Conservation (phyloP, 2,888 invertebrate species). For the Papilio elwesi region DNA sequence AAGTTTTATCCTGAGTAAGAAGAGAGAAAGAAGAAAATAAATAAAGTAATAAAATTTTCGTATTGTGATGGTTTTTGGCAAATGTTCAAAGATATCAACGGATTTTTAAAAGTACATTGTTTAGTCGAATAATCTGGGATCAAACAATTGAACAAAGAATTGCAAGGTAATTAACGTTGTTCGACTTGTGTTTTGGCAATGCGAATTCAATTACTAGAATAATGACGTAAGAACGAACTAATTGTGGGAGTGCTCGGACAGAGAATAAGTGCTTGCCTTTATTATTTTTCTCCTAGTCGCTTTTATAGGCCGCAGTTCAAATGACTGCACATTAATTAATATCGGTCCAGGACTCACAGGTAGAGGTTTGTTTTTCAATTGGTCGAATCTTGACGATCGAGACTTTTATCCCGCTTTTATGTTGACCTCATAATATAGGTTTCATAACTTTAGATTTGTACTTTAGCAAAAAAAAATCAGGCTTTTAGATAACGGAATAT, state of each 20-base stretch:
- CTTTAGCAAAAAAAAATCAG: not conserved
- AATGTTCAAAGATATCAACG: too few relatives aligned
- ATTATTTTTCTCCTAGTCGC: constrained; percentile 4
- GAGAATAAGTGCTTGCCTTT: constrained; percentile 17
- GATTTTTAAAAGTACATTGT: too few relatives aligned
- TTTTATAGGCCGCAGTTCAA: constrained; percentile 3
- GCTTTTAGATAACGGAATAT: not conserved
- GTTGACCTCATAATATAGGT: not conserved
- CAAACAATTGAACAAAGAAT: not conserved
- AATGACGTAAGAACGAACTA: constrained; percentile 15
- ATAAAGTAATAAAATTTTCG: too few relatives aligned
- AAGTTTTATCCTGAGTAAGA: too few relatives aligned
- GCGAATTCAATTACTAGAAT: constrained; percentile 7
- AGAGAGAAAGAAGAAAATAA: too few relatives aligned
- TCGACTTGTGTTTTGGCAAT: not conserved
- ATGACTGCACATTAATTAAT: constrained; percentile 16
- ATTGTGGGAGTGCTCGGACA: constrained; percentile 3
- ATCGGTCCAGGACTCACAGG: not conserved
- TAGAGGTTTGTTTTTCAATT: not conserved
- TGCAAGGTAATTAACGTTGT: not conserved
- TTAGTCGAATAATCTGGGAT: not conserved
- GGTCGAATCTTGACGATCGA: not conserved
- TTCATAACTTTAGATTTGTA: too few relatives aligned
- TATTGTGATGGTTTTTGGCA: too few relatives aligned
- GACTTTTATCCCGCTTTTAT: not conserved